Conservation (phyloP, 2,888 invertebrate genomes). For the Adela reaumurella region DNA sequence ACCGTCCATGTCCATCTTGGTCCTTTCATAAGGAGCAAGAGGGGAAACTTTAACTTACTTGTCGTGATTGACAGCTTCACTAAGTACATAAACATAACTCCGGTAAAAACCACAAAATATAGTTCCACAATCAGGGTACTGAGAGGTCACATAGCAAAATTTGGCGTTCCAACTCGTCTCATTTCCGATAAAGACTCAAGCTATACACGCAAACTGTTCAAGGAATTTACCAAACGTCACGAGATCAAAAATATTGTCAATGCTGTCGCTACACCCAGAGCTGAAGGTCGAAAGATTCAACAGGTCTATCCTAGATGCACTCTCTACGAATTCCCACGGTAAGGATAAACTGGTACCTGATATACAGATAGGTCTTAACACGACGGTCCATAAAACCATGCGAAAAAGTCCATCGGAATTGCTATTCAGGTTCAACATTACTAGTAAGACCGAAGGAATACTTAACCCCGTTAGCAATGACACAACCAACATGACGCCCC, state of each 20-base stretch:
- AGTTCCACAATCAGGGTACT: not conserved
- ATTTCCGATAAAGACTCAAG: conserved; percentile 1
- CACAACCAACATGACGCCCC: not conserved
- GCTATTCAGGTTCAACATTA: conserved; percentile 10
- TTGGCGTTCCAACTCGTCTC: conserved; percentile 1
- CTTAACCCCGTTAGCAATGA: not conserved
- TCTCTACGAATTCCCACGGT: conserved; percentile 12
- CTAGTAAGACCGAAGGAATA: conserved; percentile 4
- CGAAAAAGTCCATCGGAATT: conserved; percentile 12
- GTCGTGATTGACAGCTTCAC: conserved; percentile 1
- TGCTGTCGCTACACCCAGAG: conserved; percentile 17
- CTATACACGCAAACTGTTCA: not conserved
- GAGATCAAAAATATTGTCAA: conserved; percentile 13
- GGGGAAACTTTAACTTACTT: conserved; percentile 1
- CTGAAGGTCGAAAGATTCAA: conserved; percentile 18
- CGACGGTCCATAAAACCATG: conserved; percentile 12
- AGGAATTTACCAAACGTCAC: not conserved
- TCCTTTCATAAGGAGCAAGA: conserved; percentile 1
- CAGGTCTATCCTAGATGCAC: conserved; percentile 11
- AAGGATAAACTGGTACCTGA: conserved; percentile 13
- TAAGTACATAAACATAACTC: not conserved
- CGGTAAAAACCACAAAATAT: conserved; percentile 1
- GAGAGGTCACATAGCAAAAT: not conserved
- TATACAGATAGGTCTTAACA: conserved; percentile 14
- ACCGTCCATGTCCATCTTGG: conserved; percentile 14